phyloP scores from a whole-genome alignment of 2,113 vertebrate genomes.

The Pseudopipra pipra region DNA sequence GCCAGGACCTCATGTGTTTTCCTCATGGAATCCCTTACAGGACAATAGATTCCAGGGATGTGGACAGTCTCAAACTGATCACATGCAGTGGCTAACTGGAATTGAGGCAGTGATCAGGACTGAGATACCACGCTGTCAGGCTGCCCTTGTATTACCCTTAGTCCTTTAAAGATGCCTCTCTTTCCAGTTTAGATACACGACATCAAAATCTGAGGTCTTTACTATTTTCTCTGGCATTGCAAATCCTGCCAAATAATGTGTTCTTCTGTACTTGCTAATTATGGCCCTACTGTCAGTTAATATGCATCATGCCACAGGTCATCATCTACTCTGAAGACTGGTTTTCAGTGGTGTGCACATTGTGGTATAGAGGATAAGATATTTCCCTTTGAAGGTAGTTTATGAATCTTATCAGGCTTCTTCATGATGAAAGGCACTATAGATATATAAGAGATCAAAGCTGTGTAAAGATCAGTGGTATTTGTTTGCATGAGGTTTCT shows the following conservation, averaged over 20 bases:
- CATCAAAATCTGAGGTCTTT: background rate
- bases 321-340: background rate
- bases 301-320: background rate
- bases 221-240: background rate
- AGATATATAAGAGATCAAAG: constrained; percentile 62
- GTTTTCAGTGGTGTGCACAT: background rate
- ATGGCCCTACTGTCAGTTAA: background rate
- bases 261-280: background rate
- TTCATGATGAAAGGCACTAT: constrained; percentile 61
- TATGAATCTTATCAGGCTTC: constrained; percentile 55
- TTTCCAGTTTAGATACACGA: background rate
- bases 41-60: background rate
- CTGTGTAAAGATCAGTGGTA: constrained; percentile 54
- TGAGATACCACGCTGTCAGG: background rate
- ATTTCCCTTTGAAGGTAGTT: constrained; percentile 56
- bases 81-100: background rate
- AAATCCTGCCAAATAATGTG: background rate
- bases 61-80: background rate
- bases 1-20: background rate
- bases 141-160: background rate
- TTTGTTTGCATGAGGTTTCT: constrained; percentile 65
- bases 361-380: background rate
- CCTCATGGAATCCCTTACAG: background rate
- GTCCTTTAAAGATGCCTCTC: background rate
- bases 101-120: background rate